These are phyloP conservation scores for Platynereis dumerilii DNA, from an alignment of 2,888 invertebrate species.

Conservation along the genomic window DNA sequence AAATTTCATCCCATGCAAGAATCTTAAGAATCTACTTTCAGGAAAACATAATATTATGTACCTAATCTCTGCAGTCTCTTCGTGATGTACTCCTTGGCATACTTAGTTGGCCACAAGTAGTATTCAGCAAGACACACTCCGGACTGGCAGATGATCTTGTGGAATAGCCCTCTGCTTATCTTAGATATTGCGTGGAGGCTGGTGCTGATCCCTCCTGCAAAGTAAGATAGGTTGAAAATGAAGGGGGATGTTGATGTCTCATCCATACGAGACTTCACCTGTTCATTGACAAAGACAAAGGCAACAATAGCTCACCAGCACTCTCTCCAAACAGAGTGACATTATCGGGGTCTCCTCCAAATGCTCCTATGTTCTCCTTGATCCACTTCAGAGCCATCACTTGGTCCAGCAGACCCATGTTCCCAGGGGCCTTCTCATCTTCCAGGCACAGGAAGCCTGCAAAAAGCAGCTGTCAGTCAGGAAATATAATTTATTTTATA, in stretches of 20 bases:
- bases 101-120: constrained; percentile 2
- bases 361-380: constrained; percentile 26
- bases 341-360: constrained; percentile 31
- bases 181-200: constrained; percentile 17
- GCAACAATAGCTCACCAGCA: too few relatives aligned
- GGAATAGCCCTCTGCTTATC: constrained; percentile 10
- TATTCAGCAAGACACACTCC: constrained; percentile 1
- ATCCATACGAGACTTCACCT: too few relatives aligned
- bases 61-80: too few relatives aligned
- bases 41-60: too few relatives aligned
- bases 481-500: too few relatives aligned
- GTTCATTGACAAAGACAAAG: too few relatives aligned
- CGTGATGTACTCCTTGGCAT: constrained; percentile 18
- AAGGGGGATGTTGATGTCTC: too few relatives aligned
- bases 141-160: constrained; percentile 16
- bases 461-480: too few relatives aligned
- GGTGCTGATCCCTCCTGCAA: constrained; percentile 10
- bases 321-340: constrained; percentile 33
- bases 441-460: constrained; percentile 36
- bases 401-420: constrained; percentile 37
- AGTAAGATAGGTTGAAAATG: too few relatives aligned
- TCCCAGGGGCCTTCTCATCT: constrained; percentile 30
- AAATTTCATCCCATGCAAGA: too few relatives aligned
- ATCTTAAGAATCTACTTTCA: too few relatives aligned
- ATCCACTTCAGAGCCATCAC: constrained; percentile 35